Evolutionary conservation across 2,888 invertebrate species (phyloP).

Genomic region (Metalampra italica): DNA sequence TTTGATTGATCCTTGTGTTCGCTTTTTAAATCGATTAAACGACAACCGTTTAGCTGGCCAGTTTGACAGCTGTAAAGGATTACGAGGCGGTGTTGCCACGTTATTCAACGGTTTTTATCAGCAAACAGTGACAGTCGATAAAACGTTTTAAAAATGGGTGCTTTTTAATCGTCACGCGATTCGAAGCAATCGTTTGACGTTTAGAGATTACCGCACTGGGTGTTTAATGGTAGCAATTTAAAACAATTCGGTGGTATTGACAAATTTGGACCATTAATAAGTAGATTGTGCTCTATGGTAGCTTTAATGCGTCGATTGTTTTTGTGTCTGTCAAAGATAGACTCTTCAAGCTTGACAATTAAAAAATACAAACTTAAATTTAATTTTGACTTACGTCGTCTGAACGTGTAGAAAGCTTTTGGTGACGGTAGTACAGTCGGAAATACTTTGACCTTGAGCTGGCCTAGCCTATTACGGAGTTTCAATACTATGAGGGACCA

Average conservation of each 20-base stretch:
- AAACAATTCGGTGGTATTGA: slow-evolving; percentile 60
- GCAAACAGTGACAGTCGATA: slow-evolving; percentile 54
- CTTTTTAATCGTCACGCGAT: slow-evolving; percentile 67
- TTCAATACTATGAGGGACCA: no score
- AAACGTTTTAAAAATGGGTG: slow-evolving; percentile 63
- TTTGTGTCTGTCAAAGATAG: slow-evolving; percentile 32
- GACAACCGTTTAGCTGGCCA: slow-evolving; percentile 10
- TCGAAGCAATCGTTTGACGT: slow-evolving; percentile 60
- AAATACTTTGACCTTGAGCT: no score
- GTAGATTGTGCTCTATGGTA: slow-evolving; percentile 30
- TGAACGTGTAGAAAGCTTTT: background rate
- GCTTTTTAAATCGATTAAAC: slow-evolving; percentile 8
- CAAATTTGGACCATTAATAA: slow-evolving; percentile 58
- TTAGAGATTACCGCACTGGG: slow-evolving; percentile 56
- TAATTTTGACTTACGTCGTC: slow-evolving; percentile 1
- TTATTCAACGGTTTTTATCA: slow-evolving; percentile 25
- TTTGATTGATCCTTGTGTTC: no score
- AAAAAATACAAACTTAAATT: slow-evolving; percentile 12
- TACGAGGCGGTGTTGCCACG: slow-evolving; percentile 15
- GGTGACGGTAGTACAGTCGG: background rate
- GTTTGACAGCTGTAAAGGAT: slow-evolving; percentile 17
- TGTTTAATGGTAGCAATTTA: slow-evolving; percentile 54
- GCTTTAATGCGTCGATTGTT: slow-evolving; percentile 45
- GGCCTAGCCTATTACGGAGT: no score
- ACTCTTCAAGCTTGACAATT: slow-evolving; percentile 28